Percentiles rank a stretch among this genome's conserved stretches.
Conservation (phyloP, 2,888 invertebrate species). For the Apodemia zela region DNA sequence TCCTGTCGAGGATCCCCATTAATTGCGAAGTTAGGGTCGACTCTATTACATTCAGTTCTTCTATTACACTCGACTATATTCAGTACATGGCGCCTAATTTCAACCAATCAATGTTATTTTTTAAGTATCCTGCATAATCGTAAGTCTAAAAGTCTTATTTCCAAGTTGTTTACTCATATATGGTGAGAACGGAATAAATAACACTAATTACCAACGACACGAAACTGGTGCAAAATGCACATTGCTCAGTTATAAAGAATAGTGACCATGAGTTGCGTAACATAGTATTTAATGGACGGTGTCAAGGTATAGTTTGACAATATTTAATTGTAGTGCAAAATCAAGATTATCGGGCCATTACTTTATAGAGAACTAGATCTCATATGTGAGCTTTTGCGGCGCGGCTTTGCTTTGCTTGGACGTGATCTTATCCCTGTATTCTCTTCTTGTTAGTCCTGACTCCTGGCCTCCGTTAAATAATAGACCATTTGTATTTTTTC, state of each 20-base stretch:
- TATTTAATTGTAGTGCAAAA: conserved; percentile 9
- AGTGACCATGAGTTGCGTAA: conserved; percentile 61
- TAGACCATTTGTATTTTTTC: no score
- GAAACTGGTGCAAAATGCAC: conserved; percentile 9
- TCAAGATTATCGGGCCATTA: not conserved
- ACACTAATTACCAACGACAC: not conserved
- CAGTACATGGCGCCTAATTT: no score
- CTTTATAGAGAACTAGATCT: not conserved
- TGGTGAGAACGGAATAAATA: conserved; percentile 1
- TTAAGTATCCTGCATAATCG: no score
- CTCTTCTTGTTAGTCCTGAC: no score
- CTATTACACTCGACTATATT: no score
- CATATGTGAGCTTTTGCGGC: not conserved
- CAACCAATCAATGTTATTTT: no score
- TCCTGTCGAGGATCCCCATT: no score
- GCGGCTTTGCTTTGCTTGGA: not conserved
- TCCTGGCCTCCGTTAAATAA: no score
- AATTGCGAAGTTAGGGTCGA: no score
- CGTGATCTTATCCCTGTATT: no score
- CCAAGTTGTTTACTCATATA: conserved; percentile 2
- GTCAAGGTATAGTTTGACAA: conserved; percentile 49
- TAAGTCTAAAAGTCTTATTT: no score
- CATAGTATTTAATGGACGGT: conserved; percentile 42
- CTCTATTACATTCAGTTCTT: no score
- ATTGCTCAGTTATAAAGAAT: conserved; percentile 27